phyloP scores from a whole-genome alignment of 2,113 vertebrate genomes.

The Phalacrocorax pelagicus region DNA sequence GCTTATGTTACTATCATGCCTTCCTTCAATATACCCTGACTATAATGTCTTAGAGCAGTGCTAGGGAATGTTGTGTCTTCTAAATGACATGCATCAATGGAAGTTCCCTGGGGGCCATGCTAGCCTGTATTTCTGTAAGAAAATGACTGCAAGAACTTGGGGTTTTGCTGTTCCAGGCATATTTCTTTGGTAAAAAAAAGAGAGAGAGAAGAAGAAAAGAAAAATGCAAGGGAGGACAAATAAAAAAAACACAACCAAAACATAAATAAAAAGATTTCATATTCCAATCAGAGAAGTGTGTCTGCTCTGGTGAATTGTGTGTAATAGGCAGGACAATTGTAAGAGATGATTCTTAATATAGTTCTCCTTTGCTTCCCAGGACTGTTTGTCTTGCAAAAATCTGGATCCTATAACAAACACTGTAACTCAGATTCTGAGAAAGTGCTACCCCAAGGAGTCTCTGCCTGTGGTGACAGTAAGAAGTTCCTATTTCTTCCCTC shows the following conservation, averaged over 20 bases:
- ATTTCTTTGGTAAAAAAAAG: neutral
- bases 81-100: neutral
- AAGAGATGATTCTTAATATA: neutral
- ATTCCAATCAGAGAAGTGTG: neutral
- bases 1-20: neutral
- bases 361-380: constrained; percentile 66
- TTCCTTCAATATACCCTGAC: neutral
- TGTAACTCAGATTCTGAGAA: constrained; percentile 83
- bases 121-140: neutral
- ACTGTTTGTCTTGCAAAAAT: constrained; percentile 65
- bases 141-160: neutral
- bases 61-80: neutral
- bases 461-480: constrained; percentile 76
- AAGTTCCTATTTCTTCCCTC: constrained; percentile 79
- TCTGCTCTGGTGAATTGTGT: neutral
- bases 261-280: neutral
- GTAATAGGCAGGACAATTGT: neutral
- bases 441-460: constrained; percentile 79
- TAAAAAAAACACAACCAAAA: too few relatives aligned
- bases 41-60: neutral
- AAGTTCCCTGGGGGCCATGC: neutral
- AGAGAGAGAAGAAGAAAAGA: neutral
- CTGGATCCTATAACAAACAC: constrained; percentile 74
- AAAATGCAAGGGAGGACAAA: neutral
- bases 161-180: neutral